A percentile compares a stretch with the other conserved stretches of the same genome.
These are phyloP conservation scores for Tupaia tana DNA, from an alignment of 2,113 vertebrate genomes.

Conservation along the genomic window DNA sequence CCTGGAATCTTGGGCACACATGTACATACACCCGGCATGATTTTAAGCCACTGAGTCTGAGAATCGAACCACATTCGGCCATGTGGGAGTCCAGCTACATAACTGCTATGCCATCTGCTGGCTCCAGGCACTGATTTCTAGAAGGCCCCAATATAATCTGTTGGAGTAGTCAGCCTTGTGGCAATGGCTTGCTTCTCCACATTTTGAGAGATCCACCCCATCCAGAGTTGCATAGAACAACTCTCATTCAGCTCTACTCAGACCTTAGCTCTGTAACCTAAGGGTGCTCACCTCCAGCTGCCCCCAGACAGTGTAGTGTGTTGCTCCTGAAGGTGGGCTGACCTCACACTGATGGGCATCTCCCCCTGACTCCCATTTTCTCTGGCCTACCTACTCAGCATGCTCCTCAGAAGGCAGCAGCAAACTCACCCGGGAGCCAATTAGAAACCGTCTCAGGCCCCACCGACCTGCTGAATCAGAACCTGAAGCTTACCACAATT, in stretches of 20 bases:
- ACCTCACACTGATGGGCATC: conserved; percentile 4
- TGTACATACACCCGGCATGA: too few relatives aligned
- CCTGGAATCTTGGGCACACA: too few relatives aligned
- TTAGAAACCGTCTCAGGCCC: not conserved
- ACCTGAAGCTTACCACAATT: not conserved
- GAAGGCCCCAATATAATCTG: not conserved
- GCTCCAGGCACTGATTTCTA: not conserved
- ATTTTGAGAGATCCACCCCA: not conserved
- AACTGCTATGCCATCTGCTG: too few relatives aligned
- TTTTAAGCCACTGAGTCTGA: too few relatives aligned
- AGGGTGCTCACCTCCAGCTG: conserved; percentile 28
- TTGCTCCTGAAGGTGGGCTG: not conserved
- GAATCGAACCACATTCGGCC: too few relatives aligned
- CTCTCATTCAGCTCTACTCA: conserved; percentile 23
- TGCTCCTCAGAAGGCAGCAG: not conserved
- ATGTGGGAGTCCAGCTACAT: too few relatives aligned
- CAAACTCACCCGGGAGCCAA: not conserved
- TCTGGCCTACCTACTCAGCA: not conserved
- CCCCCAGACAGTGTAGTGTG: not conserved
- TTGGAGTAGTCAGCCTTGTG: not conserved
- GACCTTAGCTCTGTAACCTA: not conserved
- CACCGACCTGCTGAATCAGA: not conserved
- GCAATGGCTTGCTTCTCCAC: not conserved
- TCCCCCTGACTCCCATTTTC: not conserved
- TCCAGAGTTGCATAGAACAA: not conserved